Conservation (phyloP, 2,113 vertebrate species). For the Hydrochoerus hydrochaeris region DNA sequence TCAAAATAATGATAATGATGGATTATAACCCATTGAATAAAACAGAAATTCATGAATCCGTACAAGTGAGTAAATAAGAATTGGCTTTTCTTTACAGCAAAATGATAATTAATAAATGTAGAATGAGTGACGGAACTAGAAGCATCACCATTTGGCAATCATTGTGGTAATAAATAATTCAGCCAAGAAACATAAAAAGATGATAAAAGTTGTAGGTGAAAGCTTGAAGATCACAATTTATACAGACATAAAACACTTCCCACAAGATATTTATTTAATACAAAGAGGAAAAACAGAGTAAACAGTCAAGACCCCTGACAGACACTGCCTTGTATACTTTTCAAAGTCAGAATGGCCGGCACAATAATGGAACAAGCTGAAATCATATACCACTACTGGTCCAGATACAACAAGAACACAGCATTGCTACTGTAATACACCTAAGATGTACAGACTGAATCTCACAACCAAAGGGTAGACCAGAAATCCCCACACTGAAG, state of each 20-base stretch:
- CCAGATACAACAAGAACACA: neutral
- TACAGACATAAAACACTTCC: neutral
- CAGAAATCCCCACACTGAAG: neutral
- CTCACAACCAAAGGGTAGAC: neutral
- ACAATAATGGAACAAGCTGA: neutral
- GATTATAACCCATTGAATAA: neutral
- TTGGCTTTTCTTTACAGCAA: neutral
- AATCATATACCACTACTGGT: fast-evolving
- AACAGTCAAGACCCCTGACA: neutral
- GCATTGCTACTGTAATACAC: neutral
- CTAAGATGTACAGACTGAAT: neutral
- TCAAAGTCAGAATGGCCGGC: neutral
- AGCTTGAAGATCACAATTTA: neutral
- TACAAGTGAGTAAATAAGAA: neutral
- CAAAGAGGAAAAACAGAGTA: neutral
- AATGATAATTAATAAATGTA: slow-evolving; percentile 15
- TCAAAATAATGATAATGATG: slow-evolving; percentile 18
- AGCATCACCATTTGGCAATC: neutral
- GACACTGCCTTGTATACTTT: neutral
- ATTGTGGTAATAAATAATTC: neutral
- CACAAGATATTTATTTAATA: neutral
- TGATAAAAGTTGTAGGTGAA: neutral
- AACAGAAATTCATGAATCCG: neutral
- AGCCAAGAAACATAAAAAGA: slow-evolving; percentile 27
- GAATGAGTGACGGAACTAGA: neutral